Evolutionary conservation across 1,140 invertebrate genomes (phyloP), one percentile per base, ranked within the genome.

Genomic region (Drosophila nigrodunni): DNA sequence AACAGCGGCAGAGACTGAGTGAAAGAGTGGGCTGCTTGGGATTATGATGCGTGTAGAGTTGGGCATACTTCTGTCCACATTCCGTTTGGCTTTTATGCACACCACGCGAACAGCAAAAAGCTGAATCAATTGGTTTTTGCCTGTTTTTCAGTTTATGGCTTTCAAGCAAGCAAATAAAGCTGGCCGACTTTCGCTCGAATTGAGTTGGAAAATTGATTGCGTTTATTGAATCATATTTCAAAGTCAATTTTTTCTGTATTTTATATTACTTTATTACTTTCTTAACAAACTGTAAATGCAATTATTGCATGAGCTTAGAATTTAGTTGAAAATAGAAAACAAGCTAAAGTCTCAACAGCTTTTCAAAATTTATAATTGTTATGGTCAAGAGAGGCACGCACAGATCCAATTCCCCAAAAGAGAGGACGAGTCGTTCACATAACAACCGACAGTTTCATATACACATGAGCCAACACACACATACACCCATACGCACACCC

Each of bases 131-230:
- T 64, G 67, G 52, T 46, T 71, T 75, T 75, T 64, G 49, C 66
- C 57, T 54, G 66, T 39, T 74, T 74, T 57, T 35, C 61, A 34
- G 39, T 61, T 68, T 80, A 80, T 15, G 55, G 77, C 61, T 30
- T 7, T 65, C 57, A 47, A 60, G 58, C 57, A 47, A 60, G 58
- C 34, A 55, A 82, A 82, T 11, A 54, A 78, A 79, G 13, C 47
- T 10, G 15, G 0, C 44, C 6, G 30, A 54, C 41, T 43, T 46
- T 30, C 10, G 21, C 9, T 25, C 8, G 21, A 55, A 61, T 79
- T 57, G 46, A 85, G 64, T 70, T 78, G 71, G 71, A 78, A 64
- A 61, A 67, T 82, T 64, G 71, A 82, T 76, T 78, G 77, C 35
- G 49, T 46, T 54, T 58, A 58, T 57, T 47, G 58, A 62, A 62